Percentiles rank a stretch among this genome's conserved stretches.
These are phyloP conservation scores for Chlorodrepanis virens DNA, from an alignment of 2,113 vertebrate genomes.

Conservation along the genomic window DNA sequence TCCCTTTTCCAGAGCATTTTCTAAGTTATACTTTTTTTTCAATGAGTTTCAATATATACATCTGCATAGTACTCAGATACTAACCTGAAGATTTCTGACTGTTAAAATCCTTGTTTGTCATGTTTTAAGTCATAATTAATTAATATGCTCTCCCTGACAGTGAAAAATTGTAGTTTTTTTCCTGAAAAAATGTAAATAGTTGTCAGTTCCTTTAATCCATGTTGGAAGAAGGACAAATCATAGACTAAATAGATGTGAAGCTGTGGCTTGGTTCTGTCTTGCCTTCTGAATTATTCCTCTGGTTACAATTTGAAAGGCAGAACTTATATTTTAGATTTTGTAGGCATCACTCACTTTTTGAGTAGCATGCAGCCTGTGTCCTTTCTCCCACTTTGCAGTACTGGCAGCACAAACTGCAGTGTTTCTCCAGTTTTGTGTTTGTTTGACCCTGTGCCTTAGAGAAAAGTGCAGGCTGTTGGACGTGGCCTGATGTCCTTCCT, in stretches of 20 bases:
- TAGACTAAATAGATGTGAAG: not conserved
- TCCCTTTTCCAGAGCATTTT: not conserved
- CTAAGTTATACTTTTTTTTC: not conserved
- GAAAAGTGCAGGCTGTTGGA: not conserved
- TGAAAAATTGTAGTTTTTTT: not conserved
- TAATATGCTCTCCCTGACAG: not conserved
- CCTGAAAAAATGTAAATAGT: not conserved
- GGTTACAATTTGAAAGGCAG: not conserved
- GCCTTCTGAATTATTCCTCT: not conserved
- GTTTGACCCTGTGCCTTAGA: not conserved
- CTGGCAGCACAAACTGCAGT: not conserved
- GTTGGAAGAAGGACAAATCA: not conserved
- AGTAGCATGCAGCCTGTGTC: not conserved
- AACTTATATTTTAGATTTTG: not conserved
- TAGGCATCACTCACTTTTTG: rapidly evolving
- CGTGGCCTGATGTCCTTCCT: not conserved
- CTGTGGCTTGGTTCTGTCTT: not conserved
- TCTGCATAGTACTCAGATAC: not conserved
- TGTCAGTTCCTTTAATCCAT: not conserved
- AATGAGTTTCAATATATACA: not conserved
- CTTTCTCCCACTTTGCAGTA: not conserved
- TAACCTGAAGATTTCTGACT: not conserved
- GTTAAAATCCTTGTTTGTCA: not conserved
- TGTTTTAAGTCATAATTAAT: not conserved
- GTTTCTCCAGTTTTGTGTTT: not conserved